Evolutionary conservation across 2,888 invertebrate species (phyloP), one percentile per base, ranked within the genome.

Genomic region (Chymomyza fuscimana): DNA sequence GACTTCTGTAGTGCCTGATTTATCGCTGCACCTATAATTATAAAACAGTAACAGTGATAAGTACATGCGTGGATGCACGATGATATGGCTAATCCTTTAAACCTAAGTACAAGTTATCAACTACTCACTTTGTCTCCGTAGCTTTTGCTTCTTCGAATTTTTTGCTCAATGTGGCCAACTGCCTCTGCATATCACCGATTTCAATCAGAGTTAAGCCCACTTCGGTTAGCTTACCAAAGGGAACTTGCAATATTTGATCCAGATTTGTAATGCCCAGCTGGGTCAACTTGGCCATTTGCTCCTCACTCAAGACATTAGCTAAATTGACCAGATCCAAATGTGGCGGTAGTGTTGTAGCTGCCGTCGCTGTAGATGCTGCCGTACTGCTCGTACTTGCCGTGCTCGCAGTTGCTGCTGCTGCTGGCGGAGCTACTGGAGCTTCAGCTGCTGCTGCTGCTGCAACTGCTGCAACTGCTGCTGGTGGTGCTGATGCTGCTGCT

Each of bases 251-350:
- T 77, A 94, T 91, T 82, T 94, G 94, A 80, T 94, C 94, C 84
- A 94, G 92, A 90, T 94, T 94, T 67, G 93, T 93, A 59, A 94
- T 93, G 67, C 94, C 94, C 91, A 94, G 92, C 90, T 93, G 93
- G 6, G 93, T 92, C 59, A 94, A 91, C 82, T 94, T 94, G n/a
- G 92, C 91, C 86, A 94, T 94, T 87, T 94, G 94, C 72, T 93
- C 92, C 5, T 92, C 90, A 67, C 93, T 93, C 69, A 94, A 90
- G 63, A 94, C 93, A 59, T 93, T 93, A 16, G 92, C 93, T 77
- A 94, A 91, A 89, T 94, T 94, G 88, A 93, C 93, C 69, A 94
- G 92, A 89, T 93, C 93, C 76, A 94, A 89, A 81, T 94, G 93
- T 85, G 93, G 91, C 63, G 81, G 88, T 50, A 86, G 10, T 0